Percentiles rank a stretch among this genome's conserved stretches.
These are phyloP conservation scores for Glaucidium brasilianum DNA, from an alignment of 2,113 vertebrate species.

Conservation along the genomic window DNA sequence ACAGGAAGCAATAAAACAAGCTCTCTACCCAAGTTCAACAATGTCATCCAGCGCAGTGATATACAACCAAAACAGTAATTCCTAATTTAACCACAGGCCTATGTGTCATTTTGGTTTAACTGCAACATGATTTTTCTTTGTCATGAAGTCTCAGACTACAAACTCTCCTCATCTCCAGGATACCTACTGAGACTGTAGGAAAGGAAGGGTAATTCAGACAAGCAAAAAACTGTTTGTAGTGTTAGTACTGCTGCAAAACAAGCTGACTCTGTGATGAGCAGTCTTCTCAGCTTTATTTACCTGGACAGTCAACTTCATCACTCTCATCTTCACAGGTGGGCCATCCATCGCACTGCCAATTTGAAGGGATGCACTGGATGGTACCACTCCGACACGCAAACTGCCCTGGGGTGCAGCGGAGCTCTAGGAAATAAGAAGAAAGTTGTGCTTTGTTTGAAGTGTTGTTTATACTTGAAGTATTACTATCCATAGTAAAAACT, in stretches of 20 bases:
- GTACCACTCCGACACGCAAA: slow-evolving; percentile 93
- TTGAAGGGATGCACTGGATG: slow-evolving; percentile 94
- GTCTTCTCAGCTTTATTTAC: slow-evolving; percentile 68
- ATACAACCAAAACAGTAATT: not conserved
- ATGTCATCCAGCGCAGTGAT: not conserved
- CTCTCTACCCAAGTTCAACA: not conserved
- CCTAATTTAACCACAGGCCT: not conserved
- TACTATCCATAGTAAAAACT: not conserved
- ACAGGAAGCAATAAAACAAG: not conserved
- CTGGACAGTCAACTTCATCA: slow-evolving; percentile 92
- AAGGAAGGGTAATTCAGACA: not conserved
- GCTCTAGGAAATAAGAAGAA: slow-evolving; percentile 75
- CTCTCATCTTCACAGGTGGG: slow-evolving; percentile 93
- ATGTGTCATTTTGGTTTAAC: not conserved
- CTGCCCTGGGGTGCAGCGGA: slow-evolving; percentile 88
- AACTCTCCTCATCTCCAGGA: not conserved
- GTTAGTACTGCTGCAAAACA: not conserved
- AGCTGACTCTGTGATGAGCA: not conserved
- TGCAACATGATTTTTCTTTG: not conserved
- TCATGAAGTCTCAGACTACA: not conserved
- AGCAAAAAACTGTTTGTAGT: not conserved
- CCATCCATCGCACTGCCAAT: slow-evolving; percentile 95
- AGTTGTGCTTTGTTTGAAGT: not conserved
- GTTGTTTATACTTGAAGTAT: not conserved
- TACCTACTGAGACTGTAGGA: not conserved